A percentile compares a stretch with the other conserved stretches of the same genome.
These are phyloP conservation scores for Carterocephalus palaemon DNA, from an alignment of 2,888 invertebrate species.

Conservation along the genomic window DNA sequence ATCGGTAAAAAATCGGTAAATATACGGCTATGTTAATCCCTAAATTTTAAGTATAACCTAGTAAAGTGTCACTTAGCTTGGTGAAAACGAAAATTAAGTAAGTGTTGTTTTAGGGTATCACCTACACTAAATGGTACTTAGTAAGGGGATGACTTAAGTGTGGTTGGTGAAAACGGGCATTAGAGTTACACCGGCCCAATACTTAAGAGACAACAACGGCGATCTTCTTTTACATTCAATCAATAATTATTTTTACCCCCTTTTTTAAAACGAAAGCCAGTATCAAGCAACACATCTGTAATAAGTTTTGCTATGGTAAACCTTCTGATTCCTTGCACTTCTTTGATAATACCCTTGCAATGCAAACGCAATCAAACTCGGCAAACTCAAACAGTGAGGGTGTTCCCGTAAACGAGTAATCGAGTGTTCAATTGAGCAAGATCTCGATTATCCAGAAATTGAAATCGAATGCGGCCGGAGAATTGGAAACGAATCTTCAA, in stretches of 20 bases:
- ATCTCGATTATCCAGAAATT: conserved; percentile 74
- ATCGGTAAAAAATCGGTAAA: too few species aligned
- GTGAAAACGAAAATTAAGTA: too few species aligned
- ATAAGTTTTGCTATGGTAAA: conserved; percentile 23
- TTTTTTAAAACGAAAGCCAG: conserved; percentile 5
- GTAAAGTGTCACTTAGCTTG: too few species aligned
- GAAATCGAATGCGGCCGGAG: conserved; percentile 65
- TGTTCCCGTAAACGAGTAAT: conserved; percentile 72
- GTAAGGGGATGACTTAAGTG: too few species aligned
- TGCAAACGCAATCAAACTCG: conserved; percentile 72
- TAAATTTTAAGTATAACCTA: too few species aligned
- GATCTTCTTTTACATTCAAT: conserved; percentile 3
- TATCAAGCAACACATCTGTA: conserved; percentile 17
- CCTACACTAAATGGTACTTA: too few species aligned
- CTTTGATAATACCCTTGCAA: conserved; percentile 57
- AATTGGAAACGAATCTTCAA: conserved; percentile 62
- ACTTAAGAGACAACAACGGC: not conserved
- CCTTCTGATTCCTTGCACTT: conserved; percentile 41
- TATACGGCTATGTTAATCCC: too few species aligned
- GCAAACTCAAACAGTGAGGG: conserved; percentile 70
- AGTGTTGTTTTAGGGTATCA: too few species aligned
- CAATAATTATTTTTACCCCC: conserved; percentile 1
- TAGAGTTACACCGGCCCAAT: not conserved
- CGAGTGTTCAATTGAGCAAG: conserved; percentile 76
- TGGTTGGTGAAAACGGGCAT: too few species aligned